Conservation (phyloP, 1,140 invertebrate species). For the Pachyrhynchus sulphureomaculatus region DNA sequence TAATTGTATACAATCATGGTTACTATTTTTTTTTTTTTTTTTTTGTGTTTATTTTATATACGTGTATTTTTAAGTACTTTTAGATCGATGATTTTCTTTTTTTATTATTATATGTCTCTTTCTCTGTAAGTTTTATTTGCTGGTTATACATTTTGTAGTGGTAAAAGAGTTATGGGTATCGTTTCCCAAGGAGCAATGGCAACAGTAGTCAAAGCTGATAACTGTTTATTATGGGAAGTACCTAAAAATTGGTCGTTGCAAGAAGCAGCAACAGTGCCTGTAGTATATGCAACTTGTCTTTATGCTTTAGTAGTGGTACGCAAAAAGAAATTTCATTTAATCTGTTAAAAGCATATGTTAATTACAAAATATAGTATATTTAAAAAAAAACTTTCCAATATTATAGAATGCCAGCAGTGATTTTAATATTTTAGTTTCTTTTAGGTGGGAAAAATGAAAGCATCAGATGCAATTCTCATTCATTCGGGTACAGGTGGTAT, state of each 20-base stretch:
- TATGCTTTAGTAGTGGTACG: too few relatives aligned
- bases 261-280: slow-evolving; percentile 86
- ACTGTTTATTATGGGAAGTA: slow-evolving; percentile 70
- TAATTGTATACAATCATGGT: too few relatives aligned
- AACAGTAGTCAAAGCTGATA: slow-evolving; percentile 61
- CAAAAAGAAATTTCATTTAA: neutral
- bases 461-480: too few relatives aligned
- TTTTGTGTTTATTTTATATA: too few relatives aligned
- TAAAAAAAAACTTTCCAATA: neutral
- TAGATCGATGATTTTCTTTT: neutral
- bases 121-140: too few relatives aligned
- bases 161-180: slow-evolving; percentile 71
- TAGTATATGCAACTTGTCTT: slow-evolving; percentile 81
- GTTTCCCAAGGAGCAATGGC: slow-evolving; percentile 57
- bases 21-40: too few relatives aligned
- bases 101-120: too few relatives aligned
- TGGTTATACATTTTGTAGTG: slow-evolving; percentile 50
- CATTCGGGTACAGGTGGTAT: too few relatives aligned
- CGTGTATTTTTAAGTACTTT: neutral
- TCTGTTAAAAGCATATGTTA: neutral
- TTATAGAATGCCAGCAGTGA: neutral
- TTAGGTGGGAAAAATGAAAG: too few relatives aligned
- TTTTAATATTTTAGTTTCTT: neutral
- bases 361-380: neutral
- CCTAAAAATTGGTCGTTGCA: slow-evolving; percentile 81